phyloP scores from a whole-genome alignment of 2,113 vertebrate genomes.

The Ageneiosus marmoratus region DNA sequence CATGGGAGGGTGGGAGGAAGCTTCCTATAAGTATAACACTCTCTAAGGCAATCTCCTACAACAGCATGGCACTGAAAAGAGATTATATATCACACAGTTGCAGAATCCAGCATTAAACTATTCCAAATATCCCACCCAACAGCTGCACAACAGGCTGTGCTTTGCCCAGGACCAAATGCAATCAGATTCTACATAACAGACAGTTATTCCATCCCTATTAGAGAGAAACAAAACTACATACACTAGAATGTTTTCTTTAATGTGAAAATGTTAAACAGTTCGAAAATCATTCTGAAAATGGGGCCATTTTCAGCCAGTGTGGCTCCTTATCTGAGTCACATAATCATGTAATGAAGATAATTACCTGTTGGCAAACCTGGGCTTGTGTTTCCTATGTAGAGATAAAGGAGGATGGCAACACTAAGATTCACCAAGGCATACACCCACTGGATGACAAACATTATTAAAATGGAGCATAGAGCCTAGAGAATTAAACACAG shows the following conservation, averaged over 20 bases:
- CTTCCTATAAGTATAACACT: neutral
- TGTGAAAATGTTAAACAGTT: neutral
- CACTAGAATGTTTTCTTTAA: neutral
- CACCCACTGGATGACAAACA: constrained; percentile 96
- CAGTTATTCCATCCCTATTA: neutral
- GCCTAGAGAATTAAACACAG: constrained; percentile 71
- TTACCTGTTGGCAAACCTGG: constrained; percentile 90
- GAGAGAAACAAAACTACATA: neutral
- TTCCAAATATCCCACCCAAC: constrained; percentile 60
- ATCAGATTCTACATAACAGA: neutral
- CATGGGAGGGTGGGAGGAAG: neutral
- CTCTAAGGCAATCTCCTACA: neutral
- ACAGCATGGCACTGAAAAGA: constrained; percentile 32
- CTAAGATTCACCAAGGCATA: constrained; percentile 86
- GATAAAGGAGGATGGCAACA: constrained; percentile 80
- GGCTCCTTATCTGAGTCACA: neutral
- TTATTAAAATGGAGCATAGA: constrained; percentile 81
- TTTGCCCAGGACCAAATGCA: constrained; percentile 5
- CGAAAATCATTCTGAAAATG: neutral
- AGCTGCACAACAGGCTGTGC: constrained; percentile 60
- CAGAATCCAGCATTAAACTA: constrained; percentile 46
- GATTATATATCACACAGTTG: constrained; percentile 51
- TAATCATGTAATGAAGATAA: constrained; percentile 15
- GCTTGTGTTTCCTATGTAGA: constrained; percentile 90
- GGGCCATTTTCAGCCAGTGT: constrained; percentile 1